Conservation (phyloP, 2,797 vertebrate genomes). For the Setipinna tenuifilis region DNA sequence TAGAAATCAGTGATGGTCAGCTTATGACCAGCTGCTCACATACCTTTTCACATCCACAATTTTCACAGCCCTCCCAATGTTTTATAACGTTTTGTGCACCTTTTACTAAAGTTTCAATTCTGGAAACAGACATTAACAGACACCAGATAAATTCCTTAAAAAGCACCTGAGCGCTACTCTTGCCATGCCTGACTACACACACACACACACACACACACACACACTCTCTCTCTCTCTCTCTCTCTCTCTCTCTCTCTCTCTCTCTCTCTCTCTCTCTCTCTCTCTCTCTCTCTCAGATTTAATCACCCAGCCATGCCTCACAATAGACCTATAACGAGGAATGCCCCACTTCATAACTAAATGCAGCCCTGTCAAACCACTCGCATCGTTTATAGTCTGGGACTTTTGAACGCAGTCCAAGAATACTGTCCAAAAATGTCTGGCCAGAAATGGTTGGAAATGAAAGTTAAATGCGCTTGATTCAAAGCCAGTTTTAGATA, state of each 20-base stretch:
- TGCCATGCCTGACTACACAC: neutral
- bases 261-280: neutral
- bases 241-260: neutral
- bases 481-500: conserved; percentile 54
- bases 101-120: neutral
- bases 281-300: neutral
- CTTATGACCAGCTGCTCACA: neutral
- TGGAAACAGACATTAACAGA: neutral
- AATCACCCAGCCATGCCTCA: neutral
- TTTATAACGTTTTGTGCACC: neutral
- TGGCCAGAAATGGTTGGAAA: conserved; percentile 55
- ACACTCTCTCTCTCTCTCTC: neutral
- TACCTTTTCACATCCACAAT: neutral
- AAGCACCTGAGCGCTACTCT: neutral
- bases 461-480: conserved; percentile 53
- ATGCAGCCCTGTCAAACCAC: neutral
- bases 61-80: neutral
- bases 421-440: conserved; percentile 42
- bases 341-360: conserved; percentile 19
- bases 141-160: neutral
- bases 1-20: neutral
- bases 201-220: too few species aligned
- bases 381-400: conserved; percentile 28
- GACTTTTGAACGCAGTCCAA: conserved; percentile 29
- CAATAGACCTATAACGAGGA: conserved; percentile 11